Base-by-base conservation (phyloP, 64 coral and sea anemone species). In the Montipora foliosa region DNA sequence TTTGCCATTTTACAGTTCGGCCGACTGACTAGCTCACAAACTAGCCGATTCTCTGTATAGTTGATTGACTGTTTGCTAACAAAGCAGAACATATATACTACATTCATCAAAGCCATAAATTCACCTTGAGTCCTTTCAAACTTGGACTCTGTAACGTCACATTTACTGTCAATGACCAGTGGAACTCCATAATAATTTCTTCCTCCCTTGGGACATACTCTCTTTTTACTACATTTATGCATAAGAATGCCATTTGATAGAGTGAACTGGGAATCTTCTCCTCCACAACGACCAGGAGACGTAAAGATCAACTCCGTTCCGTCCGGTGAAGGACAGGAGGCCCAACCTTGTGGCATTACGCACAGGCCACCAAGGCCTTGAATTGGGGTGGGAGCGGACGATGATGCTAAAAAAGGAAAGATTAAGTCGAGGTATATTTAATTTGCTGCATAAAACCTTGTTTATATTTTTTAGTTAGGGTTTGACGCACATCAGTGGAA, bases 191-290 rank as follows among this genome's bases (percentile, higher is more conserved):
- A 75, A 59, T 10, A 44, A 22, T 5, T 62, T 16, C 62, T 2
- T 12, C 21, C 70, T 50, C 79, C 73, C 15, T 64, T 49, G 9
- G 91, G 81, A 25, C 91, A 93, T 5, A 93, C 60, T 57, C n/a
- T 86, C 69, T 86, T 93, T 0, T 80, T 69, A 44, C 80, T 86
- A 14, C 91, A 93, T 5, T 76, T 50, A 19, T 93, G 91, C 4
- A 37, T 85, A 14, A 87, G 16, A 3, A 78, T 72, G 0, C 91
- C 91, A 50, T 86, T 53, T 22, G 48, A 72, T 3, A 92, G 19
- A 79, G 5, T 77, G 5, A 92, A 92, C 66, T 84, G 47, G 8
- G 70, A 47, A 53, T 16, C 66, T 46, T 13, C 25, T 24, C 58
- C 55, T 82, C 45, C 67, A 51, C 80, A 82, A 17, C 22, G 9